Evolutionary conservation across 2,797 vertebrate genomes (phyloP), one percentile per base, ranked within the genome.

Genomic region (Steatocranus sp.): DNA sequence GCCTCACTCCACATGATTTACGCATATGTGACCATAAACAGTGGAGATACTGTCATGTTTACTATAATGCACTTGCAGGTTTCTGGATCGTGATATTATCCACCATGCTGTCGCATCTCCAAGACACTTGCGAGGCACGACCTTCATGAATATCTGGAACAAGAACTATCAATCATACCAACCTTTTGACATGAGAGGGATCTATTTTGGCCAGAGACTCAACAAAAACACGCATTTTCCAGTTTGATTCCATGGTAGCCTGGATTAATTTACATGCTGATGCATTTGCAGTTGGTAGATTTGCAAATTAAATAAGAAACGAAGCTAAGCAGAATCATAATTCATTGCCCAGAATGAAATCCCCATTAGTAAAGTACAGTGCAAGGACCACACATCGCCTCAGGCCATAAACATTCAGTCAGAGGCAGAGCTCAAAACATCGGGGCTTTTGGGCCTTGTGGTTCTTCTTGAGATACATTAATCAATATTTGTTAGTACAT

Each of bases 401-500:
- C 27, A n/a, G 79, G 90, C 87, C 82, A 93, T 70, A 48, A 85
- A 74, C 25, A 89, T 84, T 84, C 88, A 94, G 87, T 89, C 86
- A 87, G 78, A 81, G 58, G 38, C 76, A 86, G 38, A 80, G 63
- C 85, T 89, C 75, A 79, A 85, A 90, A 88, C 88, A 88, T 80
- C 20, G 30, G 78, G 79, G 81, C 81, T 68, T 87, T 54, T 66
- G 85, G 76, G 81, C 11, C 38, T 84, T 63, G 66, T n/a, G 46
- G 83, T 89, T 90, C 84, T 85, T 88, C 82, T 74, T n/a, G 73
- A 86, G 89, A 73, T 88, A 86, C 87, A 88, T 92, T 82, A 83
- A 95, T 95, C 94, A 88, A 93, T 95, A 88, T 73, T 43, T 88
- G 74, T 77, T 36, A 15, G 75, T 91, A 68, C 82, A 92, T 94